A percentile compares a stretch with the other conserved stretches of the same genome.
Evolutionary conservation across 1,140 invertebrate genomes (phyloP).

Genomic region (Bombyx mandarina): DNA sequence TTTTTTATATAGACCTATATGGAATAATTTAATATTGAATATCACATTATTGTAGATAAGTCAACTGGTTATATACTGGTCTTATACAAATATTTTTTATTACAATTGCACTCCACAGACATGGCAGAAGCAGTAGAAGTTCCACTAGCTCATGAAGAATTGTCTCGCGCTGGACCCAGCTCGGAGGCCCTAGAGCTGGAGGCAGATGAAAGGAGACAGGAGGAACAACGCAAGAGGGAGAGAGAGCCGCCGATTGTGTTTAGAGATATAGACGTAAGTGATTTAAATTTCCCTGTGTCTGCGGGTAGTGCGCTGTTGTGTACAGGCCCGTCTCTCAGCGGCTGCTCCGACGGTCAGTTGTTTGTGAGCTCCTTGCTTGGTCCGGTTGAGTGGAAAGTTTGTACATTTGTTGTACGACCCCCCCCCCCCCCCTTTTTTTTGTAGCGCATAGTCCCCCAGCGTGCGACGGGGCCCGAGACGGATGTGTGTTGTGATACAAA

Average conservation of each 20-base stretch:
- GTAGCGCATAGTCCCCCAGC: neutral
- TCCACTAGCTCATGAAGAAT: conserved; percentile 32
- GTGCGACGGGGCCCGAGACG: neutral
- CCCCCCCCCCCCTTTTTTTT: neutral
- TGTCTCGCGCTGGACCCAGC: conserved; percentile 41
- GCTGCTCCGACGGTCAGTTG: neutral
- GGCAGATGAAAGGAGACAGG: conserved; percentile 75
- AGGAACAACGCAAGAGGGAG: conserved; percentile 80
- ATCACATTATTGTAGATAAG: too few relatives aligned
- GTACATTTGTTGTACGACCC: neutral
- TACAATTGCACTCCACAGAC: conserved; percentile 16
- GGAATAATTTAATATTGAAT: too few relatives aligned
- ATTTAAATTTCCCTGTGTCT: neutral
- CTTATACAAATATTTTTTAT: too few relatives aligned
- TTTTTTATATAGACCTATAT: too few relatives aligned
- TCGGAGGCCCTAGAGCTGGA: conserved; percentile 72
- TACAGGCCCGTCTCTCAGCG: neutral
- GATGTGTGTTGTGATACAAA: too few relatives aligned
- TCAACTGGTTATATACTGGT: too few relatives aligned
- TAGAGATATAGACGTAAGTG: conserved; percentile 80
- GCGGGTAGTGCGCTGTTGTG: neutral
- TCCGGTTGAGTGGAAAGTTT: neutral
- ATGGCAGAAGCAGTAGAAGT: conserved; percentile 66
- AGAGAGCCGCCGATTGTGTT: conserved; percentile 89
- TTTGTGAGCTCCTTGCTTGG: neutral